Base-by-base conservation (phyloP, 2,113 vertebrate genomes). In the Serilophus lunatus region DNA sequence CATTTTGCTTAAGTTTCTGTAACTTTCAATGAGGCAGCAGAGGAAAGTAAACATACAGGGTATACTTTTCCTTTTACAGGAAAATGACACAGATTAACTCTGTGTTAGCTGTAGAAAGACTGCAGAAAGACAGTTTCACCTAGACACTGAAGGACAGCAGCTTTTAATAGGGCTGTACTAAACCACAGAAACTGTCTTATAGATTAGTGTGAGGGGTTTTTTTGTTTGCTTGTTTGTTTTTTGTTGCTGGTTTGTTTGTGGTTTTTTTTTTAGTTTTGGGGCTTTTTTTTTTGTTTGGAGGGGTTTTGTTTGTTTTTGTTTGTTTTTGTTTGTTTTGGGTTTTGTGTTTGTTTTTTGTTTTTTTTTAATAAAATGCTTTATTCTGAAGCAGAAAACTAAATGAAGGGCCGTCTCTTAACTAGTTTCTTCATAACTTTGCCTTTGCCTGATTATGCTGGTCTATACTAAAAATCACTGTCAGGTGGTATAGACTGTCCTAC, bases 281-380 rank as follows among this genome's bases (percentile, higher is more conserved):
- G n/a, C 0, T 6, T 7, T 25, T 57, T 28, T 31, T 4, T n/a
- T 26, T 17, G 5, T 26, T 7, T 16, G 24, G 64, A 31, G n/a
- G 28, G 18, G n/a, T 0, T 6, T 7, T 25, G n/a, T n/a, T n/a
- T n/a, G n/a, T n/a, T n/a, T 57, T 28, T 31, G 5, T n/a, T 26
- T 17, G 5, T 1, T 2, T 22, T n/a, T n/a, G 36, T 38, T 47
- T 56, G 15, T 50, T 35, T 25, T 26, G n/a, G n/a, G n/a, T n/a
- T n/a, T 7, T 16, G 24, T n/a, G 40, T 42, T 42, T 42, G 40
- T 10, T 42, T 42, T 42, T 42, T 42, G 40, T 42, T 42, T 7
- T 26, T 59, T 45, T 11, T 7, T 24, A 4, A 78, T 18, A 56
- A 86, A 65, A 53, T 54, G 0, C 7, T 56, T 88, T 57, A 8